Evolutionary conservation across 1,140 invertebrate genomes (phyloP).

Genomic region (Pseudomyrmex flavicornis): DNA sequence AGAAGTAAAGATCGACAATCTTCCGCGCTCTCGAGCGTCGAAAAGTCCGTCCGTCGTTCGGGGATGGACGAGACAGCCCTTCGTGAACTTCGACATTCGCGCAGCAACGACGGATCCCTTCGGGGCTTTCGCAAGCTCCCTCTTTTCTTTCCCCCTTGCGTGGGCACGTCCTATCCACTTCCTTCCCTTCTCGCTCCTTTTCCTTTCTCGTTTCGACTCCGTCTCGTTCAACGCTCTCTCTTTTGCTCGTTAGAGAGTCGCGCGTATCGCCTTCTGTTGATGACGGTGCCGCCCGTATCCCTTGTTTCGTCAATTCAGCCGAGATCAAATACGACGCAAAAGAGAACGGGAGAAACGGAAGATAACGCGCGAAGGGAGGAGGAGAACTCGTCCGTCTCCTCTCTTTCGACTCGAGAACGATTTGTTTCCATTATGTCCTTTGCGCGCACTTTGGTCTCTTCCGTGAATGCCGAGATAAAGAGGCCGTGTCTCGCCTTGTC

Average conservation of each 20-base stretch:
- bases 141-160: not conserved
- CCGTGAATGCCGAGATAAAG: slow-evolving; percentile 30
- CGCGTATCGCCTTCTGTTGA: slow-evolving; percentile 54
- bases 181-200: not conserved
- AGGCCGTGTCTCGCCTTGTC: slow-evolving; percentile 4
- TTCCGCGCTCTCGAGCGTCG: not conserved
- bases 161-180: slow-evolving; percentile 34
- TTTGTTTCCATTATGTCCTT: slow-evolving; percentile 71
- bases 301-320: slow-evolving; percentile 69
- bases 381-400: not conserved
- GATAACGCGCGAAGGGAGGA: not conserved
- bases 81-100: slow-evolving; percentile 33
- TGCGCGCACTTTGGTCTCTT: slow-evolving; percentile 21
- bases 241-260: slow-evolving; percentile 24
- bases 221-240: slow-evolving; percentile 17
- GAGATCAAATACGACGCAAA: slow-evolving; percentile 69
- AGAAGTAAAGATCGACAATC: not conserved
- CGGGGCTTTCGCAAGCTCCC: slow-evolving; percentile 40
- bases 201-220: not conserved
- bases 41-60: slow-evolving; percentile 19
- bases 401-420: slow-evolving; percentile 57
- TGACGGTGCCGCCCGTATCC: slow-evolving; percentile 62
- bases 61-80: slow-evolving; percentile 16
- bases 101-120: slow-evolving; percentile 53
- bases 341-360: not conserved